A percentile compares a stretch with the other conserved stretches of the same genome.
These are phyloP conservation scores for Glaucopsyche alexis DNA, from an alignment of 2,888 invertebrate species.

Conservation along the genomic window DNA sequence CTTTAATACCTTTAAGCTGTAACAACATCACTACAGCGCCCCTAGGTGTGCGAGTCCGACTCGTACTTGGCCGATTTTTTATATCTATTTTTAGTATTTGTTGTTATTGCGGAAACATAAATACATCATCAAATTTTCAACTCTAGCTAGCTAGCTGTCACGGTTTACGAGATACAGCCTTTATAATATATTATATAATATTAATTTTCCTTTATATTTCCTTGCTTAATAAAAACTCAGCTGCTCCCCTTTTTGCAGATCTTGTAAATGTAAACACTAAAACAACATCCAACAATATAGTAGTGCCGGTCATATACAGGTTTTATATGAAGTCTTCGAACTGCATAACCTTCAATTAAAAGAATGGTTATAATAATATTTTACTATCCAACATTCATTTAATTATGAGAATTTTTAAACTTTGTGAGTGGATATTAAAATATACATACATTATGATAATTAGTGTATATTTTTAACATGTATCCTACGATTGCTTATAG, in stretches of 20 bases:
- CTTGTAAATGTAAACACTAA: conserved; percentile 1
- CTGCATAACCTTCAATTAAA: conserved; percentile 22
- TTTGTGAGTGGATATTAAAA: neutral
- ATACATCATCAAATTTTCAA: too few species aligned
- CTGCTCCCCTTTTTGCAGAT: neutral
- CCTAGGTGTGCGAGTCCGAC: too few species aligned
- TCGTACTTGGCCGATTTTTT: too few species aligned
- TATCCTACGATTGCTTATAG: too few species aligned
- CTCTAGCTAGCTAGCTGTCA: too few species aligned
- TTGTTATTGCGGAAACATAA: too few species aligned
- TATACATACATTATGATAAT: neutral
- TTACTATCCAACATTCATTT: conserved; percentile 7
- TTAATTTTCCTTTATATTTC: neutral
- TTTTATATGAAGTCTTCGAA: conserved; percentile 24
- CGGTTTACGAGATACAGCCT: too few species aligned
- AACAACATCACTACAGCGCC: too few species aligned
- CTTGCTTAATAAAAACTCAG: neutral
- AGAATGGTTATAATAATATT: conserved; percentile 27
- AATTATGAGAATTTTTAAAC: conserved; percentile 21
- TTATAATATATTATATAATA: too few species aligned
- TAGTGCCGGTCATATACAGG: conserved; percentile 9
- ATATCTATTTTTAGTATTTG: too few species aligned
- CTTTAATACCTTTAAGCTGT: too few species aligned
- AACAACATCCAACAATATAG: neutral
- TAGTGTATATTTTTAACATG: too few species aligned